These are phyloP conservation scores for Thereva unica DNA, from an alignment of 2,888 invertebrate species.

Conservation along the genomic window DNA sequence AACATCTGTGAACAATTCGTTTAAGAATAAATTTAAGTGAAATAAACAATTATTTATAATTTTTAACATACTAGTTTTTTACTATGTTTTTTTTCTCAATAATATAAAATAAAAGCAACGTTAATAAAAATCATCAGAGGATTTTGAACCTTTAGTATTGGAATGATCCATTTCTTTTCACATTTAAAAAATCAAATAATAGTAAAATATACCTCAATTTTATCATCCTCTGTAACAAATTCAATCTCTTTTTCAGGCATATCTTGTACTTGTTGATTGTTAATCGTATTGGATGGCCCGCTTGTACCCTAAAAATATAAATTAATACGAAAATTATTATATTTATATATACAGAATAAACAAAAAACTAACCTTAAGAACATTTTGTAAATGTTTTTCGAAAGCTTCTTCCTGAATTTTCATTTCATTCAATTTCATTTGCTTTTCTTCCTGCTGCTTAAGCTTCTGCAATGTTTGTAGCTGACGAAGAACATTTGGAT, in stretches of 20 bases:
- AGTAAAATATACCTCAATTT: conserved; percentile 55
- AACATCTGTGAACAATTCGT: conserved; percentile 32
- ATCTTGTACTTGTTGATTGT: conserved; percentile 59
- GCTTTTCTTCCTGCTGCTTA: conserved; percentile 68
- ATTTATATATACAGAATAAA: conserved; percentile 1
- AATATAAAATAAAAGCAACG: no score
- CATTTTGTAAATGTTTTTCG: conserved; percentile 74
- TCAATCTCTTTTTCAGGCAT: conserved; percentile 68
- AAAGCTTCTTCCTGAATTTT: conserved; percentile 76
- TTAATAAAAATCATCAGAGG: conserved; percentile 18
- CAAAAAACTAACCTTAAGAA: conserved; percentile 64
- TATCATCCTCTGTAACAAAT: conserved; percentile 65
- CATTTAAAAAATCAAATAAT: conserved; percentile 16
- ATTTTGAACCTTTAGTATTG: conserved; percentile 26
- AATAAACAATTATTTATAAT: conserved; percentile 1
- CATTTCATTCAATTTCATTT: conserved; percentile 70
- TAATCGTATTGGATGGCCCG: conserved; percentile 49
- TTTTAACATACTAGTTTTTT: not conserved
- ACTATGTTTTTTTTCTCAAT: no score
- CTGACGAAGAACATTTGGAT: conserved; percentile 88
- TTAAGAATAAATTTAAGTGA: not conserved
- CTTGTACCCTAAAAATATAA: conserved; percentile 29
- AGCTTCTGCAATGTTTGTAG: conserved; percentile 75
- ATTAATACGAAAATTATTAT: not conserved
- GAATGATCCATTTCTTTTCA: conserved; percentile 6